Evolutionary conservation across 2,888 invertebrate species (phyloP), one percentile per base, ranked within the genome.

Genomic region (Vanessa cardui): DNA sequence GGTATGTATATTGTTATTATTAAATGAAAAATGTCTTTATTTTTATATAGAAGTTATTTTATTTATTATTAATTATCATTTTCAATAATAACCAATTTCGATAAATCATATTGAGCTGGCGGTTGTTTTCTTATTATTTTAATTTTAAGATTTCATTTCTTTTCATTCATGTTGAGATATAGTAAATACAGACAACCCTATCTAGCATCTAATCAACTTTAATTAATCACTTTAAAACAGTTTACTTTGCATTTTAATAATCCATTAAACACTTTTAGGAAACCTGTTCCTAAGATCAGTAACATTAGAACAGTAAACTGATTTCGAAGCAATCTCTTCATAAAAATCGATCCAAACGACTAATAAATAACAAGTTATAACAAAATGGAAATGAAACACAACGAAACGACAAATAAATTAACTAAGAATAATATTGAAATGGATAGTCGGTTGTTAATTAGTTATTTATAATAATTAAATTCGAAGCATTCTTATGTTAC

Each of bases 281-380:
- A 39, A 39, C 47, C 47, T n/a, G 47, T 47, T 47, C 18, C 47
- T 1, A 6, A 47, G 16, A 18, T n/a, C 47, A 6, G 47, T 47
- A 12, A 39, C 12, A 39, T 39, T 47, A n/a, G 47, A 47, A 7
- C 6, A 7, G 16, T 47, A 18, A 47, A 16, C 47, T 8, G 47
- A 47, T 47, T n/a, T 47, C 16, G 47, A 47, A 47, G n/a, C 18
- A 16, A 47, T 47, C 20, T 62, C 54, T 9, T 7, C 15, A 46
- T 54, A 56, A 39, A 60, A 63, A 64, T 39, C 39, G 54, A 59
- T 58, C 21, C 9, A 49, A 60, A 39, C 21, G 21, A 39, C 5
- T 18, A 18, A 64, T 68, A 68, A 68, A 64, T 61, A 16, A 54
- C 33, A 12, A 21, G 56, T 58, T 61, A 68, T 64, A 56, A 18